Evolutionary conservation across 2,113 vertebrate species (phyloP), one percentile per base, ranked within the genome.

Genomic region (Scomber colias): DNA sequence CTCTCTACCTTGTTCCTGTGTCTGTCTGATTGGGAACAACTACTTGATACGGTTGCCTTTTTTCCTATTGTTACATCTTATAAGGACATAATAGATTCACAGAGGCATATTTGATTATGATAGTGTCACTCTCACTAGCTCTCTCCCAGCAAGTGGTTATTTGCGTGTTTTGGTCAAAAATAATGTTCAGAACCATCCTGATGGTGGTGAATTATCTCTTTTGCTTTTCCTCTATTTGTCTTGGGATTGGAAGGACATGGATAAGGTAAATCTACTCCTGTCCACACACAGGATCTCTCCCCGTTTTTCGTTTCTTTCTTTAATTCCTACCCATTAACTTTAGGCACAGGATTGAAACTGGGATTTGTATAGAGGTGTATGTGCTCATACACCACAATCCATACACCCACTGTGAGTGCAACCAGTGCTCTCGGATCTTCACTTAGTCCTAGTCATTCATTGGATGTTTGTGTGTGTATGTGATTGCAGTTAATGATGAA

Each of bases 171-270:
- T 83, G 62, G 70, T 76, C 81, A 71, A 75, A 75, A 79, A 54
- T 0, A 19, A 75, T 94, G 70, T 92, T 79, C 91, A 65, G 73
- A 95, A 92, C 77, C 93, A 53, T 95, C 94, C 93, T 97, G 94
- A 97, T 92, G 92, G 94, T 90, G 93, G 95, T 92, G 95, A 87
- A 71, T 97, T 96, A 91, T 97, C 90, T 97, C 44, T 94, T 96
- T 97, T 98, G 96, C 95, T 98, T 94, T 88, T 96, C 95, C 95
- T 93, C 81, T 93, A 27, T 87, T 96, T 89, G 91, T 96, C 96
- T 96, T 87, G 96, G 96, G 95, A 94, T 96, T 97, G 93, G 93
- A 96, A 99, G 98, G 97, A 98, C 96, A 96, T 98, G 95, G 95
- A 97, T 93, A 95, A 98, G 97, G 97, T 98, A 98, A 98, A 96